phyloP scores from a whole-genome alignment of 2,113 vertebrate genomes.

The Cyanoramphus novaezelandiae region DNA sequence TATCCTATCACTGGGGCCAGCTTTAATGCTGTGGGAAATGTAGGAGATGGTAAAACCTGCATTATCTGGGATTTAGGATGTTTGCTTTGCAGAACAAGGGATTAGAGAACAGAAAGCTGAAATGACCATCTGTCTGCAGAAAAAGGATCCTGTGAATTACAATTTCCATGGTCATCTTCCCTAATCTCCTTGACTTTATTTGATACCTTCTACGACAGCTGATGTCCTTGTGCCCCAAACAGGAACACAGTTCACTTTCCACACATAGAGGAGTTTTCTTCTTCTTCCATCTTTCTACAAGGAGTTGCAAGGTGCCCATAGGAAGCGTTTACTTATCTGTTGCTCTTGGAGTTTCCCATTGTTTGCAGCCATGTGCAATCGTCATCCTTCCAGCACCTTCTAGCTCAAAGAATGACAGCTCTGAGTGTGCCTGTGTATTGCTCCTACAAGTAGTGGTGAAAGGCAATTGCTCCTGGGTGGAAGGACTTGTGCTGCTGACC shows the following conservation, averaged over 20 bases:
- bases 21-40: constrained; percentile 79
- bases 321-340: background rate
- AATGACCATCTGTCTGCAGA: constrained; percentile 82
- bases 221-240: background rate
- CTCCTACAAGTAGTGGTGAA: background rate
- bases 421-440: background rate
- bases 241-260: background rate
- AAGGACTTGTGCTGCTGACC: background rate
- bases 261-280: background rate
- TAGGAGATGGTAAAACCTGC: constrained; percentile 79
- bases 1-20: constrained; percentile 66
- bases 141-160: constrained; percentile 58
- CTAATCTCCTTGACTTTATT: constrained; percentile 8
- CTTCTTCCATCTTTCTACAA: fast-evolving
- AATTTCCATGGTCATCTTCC: constrained; percentile 3
- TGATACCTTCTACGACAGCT: background rate
- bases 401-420: background rate
- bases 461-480: background rate
- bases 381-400: background rate
- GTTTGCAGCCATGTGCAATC: background rate
- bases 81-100: constrained; percentile 78
- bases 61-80: constrained; percentile 87
- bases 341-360: background rate
- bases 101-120: constrained; percentile 82
- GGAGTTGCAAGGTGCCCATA: background rate